Conservation (phyloP, 2,113 vertebrate genomes). For the Oncorhynchus masou region DNA sequence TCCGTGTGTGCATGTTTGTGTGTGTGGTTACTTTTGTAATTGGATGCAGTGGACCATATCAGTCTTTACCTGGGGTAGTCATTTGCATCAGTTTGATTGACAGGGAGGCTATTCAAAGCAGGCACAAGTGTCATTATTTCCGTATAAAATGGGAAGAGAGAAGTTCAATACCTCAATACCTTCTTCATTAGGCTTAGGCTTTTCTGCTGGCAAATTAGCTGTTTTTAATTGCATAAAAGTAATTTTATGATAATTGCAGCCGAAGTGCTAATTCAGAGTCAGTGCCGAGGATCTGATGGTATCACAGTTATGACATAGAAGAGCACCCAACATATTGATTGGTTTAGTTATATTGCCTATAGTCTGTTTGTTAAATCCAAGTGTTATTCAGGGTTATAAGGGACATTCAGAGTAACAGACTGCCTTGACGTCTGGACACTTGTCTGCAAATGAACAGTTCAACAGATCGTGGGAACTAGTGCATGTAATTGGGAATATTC, state of each 20-base stretch:
- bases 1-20: no score
- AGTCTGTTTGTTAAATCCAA: neutral
- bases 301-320: no score
- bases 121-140: constrained; percentile 25
- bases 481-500: constrained; percentile 33
- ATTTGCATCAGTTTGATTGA: constrained; percentile 66
- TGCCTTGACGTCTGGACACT: neutral
- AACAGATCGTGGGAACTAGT: constrained; percentile 21
- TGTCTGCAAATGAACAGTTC: constrained; percentile 19
- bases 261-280: no score
- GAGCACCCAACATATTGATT: no score
- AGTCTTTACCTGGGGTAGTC: constrained; percentile 58
- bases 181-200: constrained; percentile 33
- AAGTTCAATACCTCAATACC: neutral
- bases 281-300: no score
- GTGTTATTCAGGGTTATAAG: neutral
- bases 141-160: no score
- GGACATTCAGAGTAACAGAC: neutral
- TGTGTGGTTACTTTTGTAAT: constrained; percentile 59
- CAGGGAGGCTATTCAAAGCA: constrained; percentile 54
- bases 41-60: constrained; percentile 64
- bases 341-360: no score
- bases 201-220: constrained; percentile 37
- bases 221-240: neutral
- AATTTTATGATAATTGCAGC: no score